Evolutionary conservation across 2,113 vertebrate species (phyloP).

Genomic region (Gila orcuttii): DNA sequence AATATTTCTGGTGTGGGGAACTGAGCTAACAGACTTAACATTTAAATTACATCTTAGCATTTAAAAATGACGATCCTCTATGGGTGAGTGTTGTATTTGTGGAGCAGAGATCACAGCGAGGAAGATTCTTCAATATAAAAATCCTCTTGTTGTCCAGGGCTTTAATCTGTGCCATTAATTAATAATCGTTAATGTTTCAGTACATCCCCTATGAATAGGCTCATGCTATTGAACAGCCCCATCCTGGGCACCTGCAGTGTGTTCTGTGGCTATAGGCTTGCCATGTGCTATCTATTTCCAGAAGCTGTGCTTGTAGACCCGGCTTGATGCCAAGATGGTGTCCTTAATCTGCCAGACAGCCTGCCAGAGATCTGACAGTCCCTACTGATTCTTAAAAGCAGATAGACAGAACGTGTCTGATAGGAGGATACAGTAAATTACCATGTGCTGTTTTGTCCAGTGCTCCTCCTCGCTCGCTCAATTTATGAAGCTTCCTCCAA

Average conservation of each 20-base stretch:
- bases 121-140: constrained; percentile 13
- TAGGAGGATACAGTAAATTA: constrained; percentile 64
- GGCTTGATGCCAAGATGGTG: constrained; percentile 71
- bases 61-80: not conserved
- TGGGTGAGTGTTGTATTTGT: not conserved
- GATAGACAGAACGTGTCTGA: constrained; percentile 61
- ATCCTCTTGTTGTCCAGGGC: not conserved
- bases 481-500: constrained; percentile 36
- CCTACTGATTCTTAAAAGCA: constrained; percentile 63
- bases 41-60: constrained; percentile 1
- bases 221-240: constrained; percentile 19
- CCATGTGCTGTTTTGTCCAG: constrained; percentile 34
- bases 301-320: constrained; percentile 56
- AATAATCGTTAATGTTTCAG: constrained; percentile 24
- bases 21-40: constrained; percentile 20
- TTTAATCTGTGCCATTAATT: constrained; percentile 22
- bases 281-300: constrained; percentile 54
- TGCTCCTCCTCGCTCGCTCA: constrained; percentile 7
- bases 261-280: constrained; percentile 35
- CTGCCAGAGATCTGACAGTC: constrained; percentile 71
- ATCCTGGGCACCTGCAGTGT: constrained; percentile 40
- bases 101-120: constrained; percentile 18
- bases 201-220: constrained; percentile 17
- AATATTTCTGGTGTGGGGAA: not conserved
- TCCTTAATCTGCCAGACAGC: constrained; percentile 64